Base-by-base conservation (phyloP, 2,797 vertebrate genomes). In the Coregonus suidteri region DNA sequence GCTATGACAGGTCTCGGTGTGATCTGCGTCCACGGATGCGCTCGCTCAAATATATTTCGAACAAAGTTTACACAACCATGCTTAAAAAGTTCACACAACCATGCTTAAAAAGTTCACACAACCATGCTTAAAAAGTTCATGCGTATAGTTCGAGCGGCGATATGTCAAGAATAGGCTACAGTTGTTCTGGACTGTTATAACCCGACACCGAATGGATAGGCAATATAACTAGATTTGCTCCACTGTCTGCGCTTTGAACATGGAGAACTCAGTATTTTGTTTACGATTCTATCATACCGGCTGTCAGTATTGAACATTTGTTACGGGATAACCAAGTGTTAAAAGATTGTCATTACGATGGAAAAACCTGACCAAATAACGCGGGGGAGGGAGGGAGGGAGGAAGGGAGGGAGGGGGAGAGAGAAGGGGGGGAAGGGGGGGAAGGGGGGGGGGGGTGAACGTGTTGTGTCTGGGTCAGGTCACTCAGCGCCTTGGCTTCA, bases 331-430 rank as follows among this genome's bases (percentile, higher is more conserved):
- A 80, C 75, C 72, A 75, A 78, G 77, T 78, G 77, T 77, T 80
- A 79, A 83, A 85, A 79, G 71, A 90, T 91, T 90, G 88, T 87
- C 90, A 88, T 90, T 89, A 90, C 89, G 92, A 94, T 95, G 91
- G 90, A 94, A 92, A 94, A 95, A 95, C 88, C 91, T 93, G 95
- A 94, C 93, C 14, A 15, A 54, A 25, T 0, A 25, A 25, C 25
- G 25, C 25, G 25, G 25, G 25, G 25, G 1, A 25, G 25, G 25
- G 25, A 25, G 25, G 25, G 25, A 25, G 25, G 25, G 25, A 25
- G 25, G 25, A 25, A 25, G 25, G 25, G 25, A 25, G 25, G 25
- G 25, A 25, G 25, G 25, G 25, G 25, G 25, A 25, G 25, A 25
- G 25, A 25, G 25, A 25, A 25, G 25, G 25, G 25, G 25, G 25